Evolutionary conservation across 2,888 invertebrate species (phyloP).

Genomic region (Ormyrus nitidulus): DNA sequence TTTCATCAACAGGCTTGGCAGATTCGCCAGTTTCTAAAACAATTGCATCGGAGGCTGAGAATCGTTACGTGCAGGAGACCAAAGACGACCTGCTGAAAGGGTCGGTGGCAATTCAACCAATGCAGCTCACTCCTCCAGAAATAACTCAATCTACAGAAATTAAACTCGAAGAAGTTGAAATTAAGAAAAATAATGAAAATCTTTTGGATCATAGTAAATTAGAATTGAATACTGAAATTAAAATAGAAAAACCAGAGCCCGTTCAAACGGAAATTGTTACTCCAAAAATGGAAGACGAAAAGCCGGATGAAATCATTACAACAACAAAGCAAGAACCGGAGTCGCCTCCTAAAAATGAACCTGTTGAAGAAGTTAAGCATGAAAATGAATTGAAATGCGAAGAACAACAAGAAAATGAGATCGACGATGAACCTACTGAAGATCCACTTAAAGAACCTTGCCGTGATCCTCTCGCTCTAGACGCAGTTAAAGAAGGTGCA

Average conservation of each 20-base stretch:
- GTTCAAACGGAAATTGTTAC: constrained; percentile 22
- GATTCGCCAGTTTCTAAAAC: too few species aligned
- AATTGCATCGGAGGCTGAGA: background rate
- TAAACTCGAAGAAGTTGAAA: constrained; percentile 59
- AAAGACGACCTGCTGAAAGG: constrained; percentile 15
- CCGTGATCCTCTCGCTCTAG: constrained; percentile 68
- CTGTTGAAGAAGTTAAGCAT: constrained; percentile 51
- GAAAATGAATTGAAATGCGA: constrained; percentile 64
- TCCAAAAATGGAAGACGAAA: constrained; percentile 53
- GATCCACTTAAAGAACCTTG: constrained; percentile 66
- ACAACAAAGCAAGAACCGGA: constrained; percentile 36
- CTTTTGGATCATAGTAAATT: constrained; percentile 32
- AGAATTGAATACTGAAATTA: constrained; percentile 54
- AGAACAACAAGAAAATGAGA: constrained; percentile 60
- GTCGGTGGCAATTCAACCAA: constrained; percentile 23
- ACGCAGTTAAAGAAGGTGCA: constrained; percentile 75
- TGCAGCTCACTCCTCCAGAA: constrained; percentile 30
- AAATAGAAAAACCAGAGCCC: constrained; percentile 59
- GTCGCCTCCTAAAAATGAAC: constrained; percentile 32
- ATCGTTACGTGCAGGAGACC: background rate
- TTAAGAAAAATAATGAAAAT: constrained; percentile 58
- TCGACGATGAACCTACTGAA: constrained; percentile 65
- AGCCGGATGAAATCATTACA: constrained; percentile 1
- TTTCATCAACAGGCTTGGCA: constrained; percentile 35
- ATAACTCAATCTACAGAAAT: constrained; percentile 57